Evolutionary conservation across 1,140 invertebrate species (phyloP), one percentile per base, ranked within the genome.

Genomic region (Cydia splendana): DNA sequence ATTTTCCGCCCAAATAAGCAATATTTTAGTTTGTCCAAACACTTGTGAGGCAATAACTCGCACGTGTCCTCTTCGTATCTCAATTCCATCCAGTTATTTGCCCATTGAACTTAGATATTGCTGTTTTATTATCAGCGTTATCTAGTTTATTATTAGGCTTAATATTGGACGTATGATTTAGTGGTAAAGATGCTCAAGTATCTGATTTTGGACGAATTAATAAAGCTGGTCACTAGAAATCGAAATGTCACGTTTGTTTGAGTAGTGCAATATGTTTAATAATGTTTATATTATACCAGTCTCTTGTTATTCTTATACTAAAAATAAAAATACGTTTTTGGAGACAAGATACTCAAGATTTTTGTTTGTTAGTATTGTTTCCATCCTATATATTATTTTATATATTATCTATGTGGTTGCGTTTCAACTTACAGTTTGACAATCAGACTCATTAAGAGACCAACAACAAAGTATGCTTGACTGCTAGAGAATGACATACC

Each of bases 1-100:
- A 80, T 84, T 84, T 85, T 84, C 80, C 76, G 78, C 69, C 65
- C 80, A 82, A 84, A 82, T 83, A 82, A 87, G 87, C 87, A 89
- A 89, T 90, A 86, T 84, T 80, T 79, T 85, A 88, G 83, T 88
- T 85, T 88, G 88, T 86, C 84, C 87, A 89, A 88, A 89, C 88
- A 91, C 89, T 91, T 85, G 86, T 85, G 85, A 86, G 81, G 82
- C 87, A 91, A 91, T 91, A 91, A 91, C 84, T 77, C 82, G 85
- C 89, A 91, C 89, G 87, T 91, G 89, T 86, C 86, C 77, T 82
- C 75, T 57, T 81, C 84, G 84, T 91, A 88, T 89, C 88, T 89
- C 89, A 91, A 91, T 90, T 88, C 86, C 85, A 89, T 88, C 83
- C 86, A 85, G 57, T 85, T 90, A 87, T 86, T 87, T 85, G 84